Evolutionary conservation across 2,797 vertebrate species (phyloP).

Genomic region (Sciaenops ocellatus): DNA sequence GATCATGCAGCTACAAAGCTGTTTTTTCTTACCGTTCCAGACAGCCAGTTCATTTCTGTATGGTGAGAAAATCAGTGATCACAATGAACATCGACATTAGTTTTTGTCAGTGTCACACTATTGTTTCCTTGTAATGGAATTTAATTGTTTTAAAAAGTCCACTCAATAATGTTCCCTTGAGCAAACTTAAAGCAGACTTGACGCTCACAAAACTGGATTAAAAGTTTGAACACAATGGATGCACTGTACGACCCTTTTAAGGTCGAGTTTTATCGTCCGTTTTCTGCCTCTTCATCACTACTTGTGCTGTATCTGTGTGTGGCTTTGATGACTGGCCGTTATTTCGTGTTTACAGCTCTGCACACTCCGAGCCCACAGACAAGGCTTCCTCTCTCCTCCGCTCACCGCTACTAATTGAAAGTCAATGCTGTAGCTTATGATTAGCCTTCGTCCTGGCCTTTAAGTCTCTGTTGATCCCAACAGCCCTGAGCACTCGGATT

Average conservation of each 20-base stretch:
- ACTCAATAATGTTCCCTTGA: not conserved
- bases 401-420: conserved; percentile 70
- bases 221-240: not conserved
- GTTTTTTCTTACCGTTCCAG: not conserved
- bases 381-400: conserved; percentile 59
- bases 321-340: conserved; percentile 41
- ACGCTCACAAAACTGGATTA: not conserved
- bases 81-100: conserved; percentile 12
- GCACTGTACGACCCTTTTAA: not conserved
- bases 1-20: not conserved
- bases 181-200: not conserved
- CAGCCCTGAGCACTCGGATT: conserved; percentile 55
- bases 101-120: not conserved
- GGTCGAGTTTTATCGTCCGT: not conserved
- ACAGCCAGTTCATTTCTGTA: not conserved
- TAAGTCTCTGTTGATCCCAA: conserved; percentile 60
- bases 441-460: conserved; percentile 66
- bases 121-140: not conserved
- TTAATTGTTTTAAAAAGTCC: conserved; percentile 2
- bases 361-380: conserved; percentile 48
- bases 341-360: conserved; percentile 56
- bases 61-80: not conserved
- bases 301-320: conserved; percentile 13
- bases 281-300: conserved; percentile 21
- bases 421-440: conserved; percentile 66